A percentile compares a stretch with the other conserved stretches of the same genome.
Evolutionary conservation across 2,888 invertebrate genomes (phyloP).

Genomic region (Melanotus villosus): DNA sequence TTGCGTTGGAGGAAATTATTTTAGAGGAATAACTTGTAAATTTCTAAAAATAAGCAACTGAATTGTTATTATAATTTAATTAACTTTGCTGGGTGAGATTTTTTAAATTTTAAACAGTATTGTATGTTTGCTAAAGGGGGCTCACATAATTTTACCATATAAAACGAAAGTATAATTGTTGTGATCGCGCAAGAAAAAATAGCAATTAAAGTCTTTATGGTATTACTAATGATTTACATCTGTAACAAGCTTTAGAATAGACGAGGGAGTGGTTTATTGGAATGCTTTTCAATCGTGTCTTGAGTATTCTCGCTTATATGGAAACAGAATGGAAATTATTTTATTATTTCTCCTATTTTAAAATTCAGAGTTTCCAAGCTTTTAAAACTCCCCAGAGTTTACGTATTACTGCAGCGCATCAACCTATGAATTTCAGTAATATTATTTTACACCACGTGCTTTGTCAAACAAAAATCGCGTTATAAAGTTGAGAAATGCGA

Average conservation of each 20-base stretch:
- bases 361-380: slow-evolving; percentile 53
- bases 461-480: slow-evolving; percentile 38
- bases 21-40: too few species aligned
- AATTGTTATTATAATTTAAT: too few species aligned
- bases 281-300: slow-evolving; percentile 43
- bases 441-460: slow-evolving; percentile 47
- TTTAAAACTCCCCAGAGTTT: slow-evolving; percentile 55
- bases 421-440: slow-evolving; percentile 49
- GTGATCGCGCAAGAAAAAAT: too few species aligned
- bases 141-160: too few species aligned
- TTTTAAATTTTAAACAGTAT: too few species aligned
- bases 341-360: slow-evolving; percentile 55
- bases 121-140: too few species aligned
- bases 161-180: too few species aligned
- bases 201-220: too few species aligned
- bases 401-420: slow-evolving; percentile 51
- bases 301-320: slow-evolving; percentile 47
- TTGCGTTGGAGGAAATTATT: too few species aligned
- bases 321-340: slow-evolving; percentile 55
- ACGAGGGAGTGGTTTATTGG: slow-evolving; percentile 22
- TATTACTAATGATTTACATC: too few species aligned
- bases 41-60: too few species aligned
- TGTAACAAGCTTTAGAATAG: slow-evolving; percentile 33
- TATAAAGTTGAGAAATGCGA: slow-evolving; percentile 39
- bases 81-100: too few species aligned